A percentile compares a stretch with the other conserved stretches of the same genome.
phyloP scores from a whole-genome alignment of 37 sponge, comb jelly and placozoan species.

The Ianthella basta region DNA sequence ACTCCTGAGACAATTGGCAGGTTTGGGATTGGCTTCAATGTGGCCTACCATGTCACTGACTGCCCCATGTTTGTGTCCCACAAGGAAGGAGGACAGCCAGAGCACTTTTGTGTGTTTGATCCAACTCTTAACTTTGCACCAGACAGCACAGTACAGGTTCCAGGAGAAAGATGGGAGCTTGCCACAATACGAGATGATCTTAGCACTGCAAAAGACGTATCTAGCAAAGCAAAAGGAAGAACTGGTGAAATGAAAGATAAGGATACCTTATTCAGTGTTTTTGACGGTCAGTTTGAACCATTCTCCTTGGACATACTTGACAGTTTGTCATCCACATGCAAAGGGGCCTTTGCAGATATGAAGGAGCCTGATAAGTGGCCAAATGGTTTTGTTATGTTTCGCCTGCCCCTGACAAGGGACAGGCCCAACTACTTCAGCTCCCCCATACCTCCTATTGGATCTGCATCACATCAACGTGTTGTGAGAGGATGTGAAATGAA shows the following conservation, averaged over 20 bases:
- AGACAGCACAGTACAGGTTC: not conserved
- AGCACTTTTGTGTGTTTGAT: slow-evolving; percentile 78
- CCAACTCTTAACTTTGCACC: slow-evolving; percentile 53
- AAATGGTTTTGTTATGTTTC: slow-evolving; percentile 63
- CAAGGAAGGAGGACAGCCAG: slow-evolving; percentile 33
- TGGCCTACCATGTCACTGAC: slow-evolving; percentile 86
- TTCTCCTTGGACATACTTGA: slow-evolving; percentile 34
- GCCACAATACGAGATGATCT: not conserved
- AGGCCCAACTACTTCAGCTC: too few species aligned
- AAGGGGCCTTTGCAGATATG: slow-evolving; percentile 25
- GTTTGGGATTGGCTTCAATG: slow-evolving; percentile 92
- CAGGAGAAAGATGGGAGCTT: slow-evolving; percentile 21
- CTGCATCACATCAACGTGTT: too few species aligned
- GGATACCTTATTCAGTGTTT: not conserved
- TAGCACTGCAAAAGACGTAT: too few species aligned
- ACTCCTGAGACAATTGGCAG: slow-evolving; percentile 69
- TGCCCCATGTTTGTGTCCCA: slow-evolving; percentile 80
- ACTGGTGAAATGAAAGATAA: too few species aligned
- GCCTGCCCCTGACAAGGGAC: slow-evolving; percentile 53
- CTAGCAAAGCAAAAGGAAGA: too few species aligned
- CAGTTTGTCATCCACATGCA: not conserved
- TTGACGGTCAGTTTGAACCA: slow-evolving; percentile 63
- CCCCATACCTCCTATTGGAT: too few species aligned
- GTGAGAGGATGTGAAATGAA: not conserved
- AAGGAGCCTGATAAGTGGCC: not conserved